Evolutionary conservation across 2,113 vertebrate genomes (phyloP).

Genomic region (Ageneiosus marmoratus): DNA sequence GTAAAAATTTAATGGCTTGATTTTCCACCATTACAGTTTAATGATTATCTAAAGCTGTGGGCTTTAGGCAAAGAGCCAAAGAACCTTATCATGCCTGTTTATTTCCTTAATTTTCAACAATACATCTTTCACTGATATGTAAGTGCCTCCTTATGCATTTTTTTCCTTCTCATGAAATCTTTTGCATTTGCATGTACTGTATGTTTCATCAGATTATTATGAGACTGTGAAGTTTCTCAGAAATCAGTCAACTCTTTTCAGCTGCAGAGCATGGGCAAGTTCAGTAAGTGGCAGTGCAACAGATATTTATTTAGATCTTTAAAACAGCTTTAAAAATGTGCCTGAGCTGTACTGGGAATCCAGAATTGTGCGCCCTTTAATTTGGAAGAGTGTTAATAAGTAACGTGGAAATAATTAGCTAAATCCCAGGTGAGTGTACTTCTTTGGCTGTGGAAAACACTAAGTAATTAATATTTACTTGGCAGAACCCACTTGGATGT

Average conservation of each 20-base stretch:
- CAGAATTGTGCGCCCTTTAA: not conserved
- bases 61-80: not conserved
- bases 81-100: not conserved
- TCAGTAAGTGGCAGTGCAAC: too few relatives aligned
- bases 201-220: slow-evolving; percentile 35
- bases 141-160: not conserved
- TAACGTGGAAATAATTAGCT: slow-evolving; percentile 41
- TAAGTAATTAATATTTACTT: not conserved
- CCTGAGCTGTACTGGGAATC: slow-evolving; percentile 31
- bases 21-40: slow-evolving; percentile 14
- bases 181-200: not conserved
- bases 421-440: not conserved
- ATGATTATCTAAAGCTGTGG: slow-evolving; percentile 16
- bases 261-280: slow-evolving; percentile 13
- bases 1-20: slow-evolving; percentile 4
- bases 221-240: slow-evolving; percentile 26
- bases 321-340: slow-evolving; percentile 10
- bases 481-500: not conserved
- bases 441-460: slow-evolving; percentile 17
- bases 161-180: not conserved
- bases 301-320: too few relatives aligned
- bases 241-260: slow-evolving; percentile 39
- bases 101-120: not conserved
- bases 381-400: slow-evolving; percentile 42
- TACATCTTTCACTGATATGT: not conserved